Evolutionary conservation across 1,140 invertebrate genomes (phyloP), one percentile per base, ranked within the genome.

Genomic region (Aphidius gifuensis): DNA sequence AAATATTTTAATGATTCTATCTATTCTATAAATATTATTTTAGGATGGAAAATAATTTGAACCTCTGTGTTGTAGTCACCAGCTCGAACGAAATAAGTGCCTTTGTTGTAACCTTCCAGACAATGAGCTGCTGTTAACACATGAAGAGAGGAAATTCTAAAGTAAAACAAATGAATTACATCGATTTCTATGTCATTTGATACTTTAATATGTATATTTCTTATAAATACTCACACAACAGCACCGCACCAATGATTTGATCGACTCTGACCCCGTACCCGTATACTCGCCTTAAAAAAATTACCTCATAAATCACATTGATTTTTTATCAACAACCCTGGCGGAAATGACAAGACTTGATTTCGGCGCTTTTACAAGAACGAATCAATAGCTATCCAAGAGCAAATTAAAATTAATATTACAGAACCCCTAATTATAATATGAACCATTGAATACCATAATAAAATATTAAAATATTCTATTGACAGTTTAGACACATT

Each of bases 101-200:
- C 84, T 72, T 89, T 88, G 6, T 83, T 81, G 70, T 86, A 89
- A 5, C 88, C 87, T 62, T 84, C 78, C 9, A 92, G 78, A 71
- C 91, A 93, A 74, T 93, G 91, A 1, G 89, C 91, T 1, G 91
- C 90, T n/a, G 90, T 92, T 5, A 93, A 74, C 6, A 92, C 80
- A 73, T 90, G 88, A 47, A 84, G 74, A 40, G 86, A 82, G 9
- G 85, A 85, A 39, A 93, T 80, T 4, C 23, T 32, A 32, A 32
- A 32, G 23, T 4, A 32, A 32, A 32, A 32, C 23, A 32, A 32
- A 32, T 32, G 4, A 32, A 32, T 32, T 32, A 32, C 23, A 32
- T 32, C 23, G 23, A 32, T 32, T 32, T 32, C 2, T 1, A 1
- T 3, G 23, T 32, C 1, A 32, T 32, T 32, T 32, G 4, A 3